Conservation (phyloP, 1,140 invertebrate genomes). For the Trinorchestia longiramus region DNA sequence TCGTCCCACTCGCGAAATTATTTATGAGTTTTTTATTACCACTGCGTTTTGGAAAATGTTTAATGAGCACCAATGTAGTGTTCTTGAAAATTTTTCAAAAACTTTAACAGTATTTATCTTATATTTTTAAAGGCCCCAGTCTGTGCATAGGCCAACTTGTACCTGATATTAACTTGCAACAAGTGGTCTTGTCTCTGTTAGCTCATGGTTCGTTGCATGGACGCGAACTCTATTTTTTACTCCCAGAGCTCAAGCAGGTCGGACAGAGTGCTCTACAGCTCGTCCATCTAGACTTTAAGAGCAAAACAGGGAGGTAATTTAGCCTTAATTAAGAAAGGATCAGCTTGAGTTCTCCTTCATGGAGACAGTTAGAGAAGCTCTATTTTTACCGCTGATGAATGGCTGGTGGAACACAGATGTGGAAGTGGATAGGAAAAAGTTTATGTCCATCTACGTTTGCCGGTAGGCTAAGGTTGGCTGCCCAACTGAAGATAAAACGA, state of each 20-base stretch:
- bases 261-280: neutral
- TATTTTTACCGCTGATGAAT: neutral
- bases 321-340: neutral
- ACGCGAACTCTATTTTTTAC: neutral
- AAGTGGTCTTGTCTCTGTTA: neutral
- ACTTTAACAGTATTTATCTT: no score
- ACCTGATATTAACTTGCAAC: neutral
- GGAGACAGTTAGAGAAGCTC: neutral
- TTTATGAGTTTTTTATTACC: no score
- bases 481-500: neutral
- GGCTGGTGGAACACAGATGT: neutral
- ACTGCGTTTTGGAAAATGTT: no score
- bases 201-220: neutral
- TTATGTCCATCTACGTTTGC: neutral
- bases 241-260: neutral
- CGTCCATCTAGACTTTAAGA: neutral
- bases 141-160: neutral
- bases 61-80: no score
- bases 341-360: neutral
- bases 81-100: no score
- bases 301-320: neutral
- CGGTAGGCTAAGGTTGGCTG: neutral
- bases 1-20: no score
- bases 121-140: no score
- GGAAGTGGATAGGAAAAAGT: neutral